Conservation (phyloP, 2,888 invertebrate species). For the Hedychridium roseum region DNA sequence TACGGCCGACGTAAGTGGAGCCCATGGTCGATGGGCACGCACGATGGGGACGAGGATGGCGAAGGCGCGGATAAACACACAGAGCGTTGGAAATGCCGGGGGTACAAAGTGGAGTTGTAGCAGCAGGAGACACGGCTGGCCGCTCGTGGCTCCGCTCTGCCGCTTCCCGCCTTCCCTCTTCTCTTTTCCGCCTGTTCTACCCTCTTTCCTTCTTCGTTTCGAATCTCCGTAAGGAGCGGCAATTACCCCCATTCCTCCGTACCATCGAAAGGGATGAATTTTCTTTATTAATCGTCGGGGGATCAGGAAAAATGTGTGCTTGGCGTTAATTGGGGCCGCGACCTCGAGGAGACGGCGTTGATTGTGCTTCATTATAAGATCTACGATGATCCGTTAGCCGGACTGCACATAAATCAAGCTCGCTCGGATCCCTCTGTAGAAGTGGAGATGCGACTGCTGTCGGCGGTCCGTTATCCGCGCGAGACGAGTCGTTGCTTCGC, state of each 20-base stretch:
- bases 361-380: slow-evolving; percentile 34
- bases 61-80: slow-evolving; percentile 39
- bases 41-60: slow-evolving; percentile 15
- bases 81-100: slow-evolving; percentile 46
- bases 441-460: slow-evolving; percentile 35
- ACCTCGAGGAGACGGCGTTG: too few relatives aligned
- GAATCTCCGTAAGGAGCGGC: not conserved
- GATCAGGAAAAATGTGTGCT: too few relatives aligned
- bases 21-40: slow-evolving; percentile 23
- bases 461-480: slow-evolving; percentile 28
- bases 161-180: slow-evolving; percentile 51
- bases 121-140: slow-evolving; percentile 60
- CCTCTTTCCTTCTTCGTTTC: slow-evolving; percentile 21
- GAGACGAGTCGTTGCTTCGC: slow-evolving; percentile 7
- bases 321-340: too few relatives aligned
- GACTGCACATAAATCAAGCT: slow-evolving; percentile 31
- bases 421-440: slow-evolving; percentile 13
- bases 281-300: too few relatives aligned
- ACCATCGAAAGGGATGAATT: too few relatives aligned
- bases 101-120: too few relatives aligned
- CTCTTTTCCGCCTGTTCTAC: slow-evolving; percentile 8
- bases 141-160: slow-evolving; percentile 57
- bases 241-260: too few relatives aligned
- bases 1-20: slow-evolving; percentile 40
- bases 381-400: slow-evolving; percentile 31